phyloP scores from a whole-genome alignment of 1,140 invertebrate genomes.

The Drosophila littoralis region DNA sequence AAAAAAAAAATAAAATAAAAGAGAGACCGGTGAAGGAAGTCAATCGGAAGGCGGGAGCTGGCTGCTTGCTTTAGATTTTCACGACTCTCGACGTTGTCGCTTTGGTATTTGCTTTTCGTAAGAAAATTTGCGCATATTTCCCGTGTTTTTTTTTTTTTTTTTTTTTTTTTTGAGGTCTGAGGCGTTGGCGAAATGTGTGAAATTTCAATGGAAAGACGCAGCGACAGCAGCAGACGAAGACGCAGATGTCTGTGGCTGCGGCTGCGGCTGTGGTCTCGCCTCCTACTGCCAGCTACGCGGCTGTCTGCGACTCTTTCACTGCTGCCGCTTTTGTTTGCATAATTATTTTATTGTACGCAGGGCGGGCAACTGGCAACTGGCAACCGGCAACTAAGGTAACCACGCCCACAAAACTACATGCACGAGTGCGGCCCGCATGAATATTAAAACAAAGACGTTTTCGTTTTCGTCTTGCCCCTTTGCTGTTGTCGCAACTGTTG shows the following conservation, averaged over 20 bases:
- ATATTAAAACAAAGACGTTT: slow-evolving; percentile 70
- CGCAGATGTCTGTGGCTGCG: slow-evolving; percentile 34
- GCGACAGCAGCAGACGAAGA: slow-evolving; percentile 8
- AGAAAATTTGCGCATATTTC: slow-evolving; percentile 63
- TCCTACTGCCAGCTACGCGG: not conserved
- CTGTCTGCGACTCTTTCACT: slow-evolving; percentile 37
- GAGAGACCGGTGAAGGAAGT: slow-evolving; percentile 3
- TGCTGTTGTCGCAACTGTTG: slow-evolving; percentile 33
- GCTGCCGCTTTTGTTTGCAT: slow-evolving; percentile 63
- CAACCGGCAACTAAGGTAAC: not conserved
- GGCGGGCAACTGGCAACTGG: not conserved
- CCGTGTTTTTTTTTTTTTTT: slow-evolving; percentile 7
- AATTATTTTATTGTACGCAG: slow-evolving; percentile 74
- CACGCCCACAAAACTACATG: slow-evolving; percentile 52
- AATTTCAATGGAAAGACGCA: slow-evolving; percentile 64
- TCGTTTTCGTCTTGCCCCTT: slow-evolving; percentile 42
- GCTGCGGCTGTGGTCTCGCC: slow-evolving; percentile 14
- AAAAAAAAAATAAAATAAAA: slow-evolving; percentile 1
- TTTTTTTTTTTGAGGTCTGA: slow-evolving; percentile 14
- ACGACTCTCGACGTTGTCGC: slow-evolving; percentile 24
- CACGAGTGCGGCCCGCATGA: slow-evolving; percentile 64
- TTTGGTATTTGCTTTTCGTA: slow-evolving; percentile 66
- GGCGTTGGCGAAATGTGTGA: slow-evolving; percentile 59
- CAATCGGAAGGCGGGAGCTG: slow-evolving; percentile 16
- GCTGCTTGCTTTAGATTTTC: slow-evolving; percentile 22